phyloP scores from a whole-genome alignment of 2,888 invertebrate genomes.

The Cacoxenus indagator region DNA sequence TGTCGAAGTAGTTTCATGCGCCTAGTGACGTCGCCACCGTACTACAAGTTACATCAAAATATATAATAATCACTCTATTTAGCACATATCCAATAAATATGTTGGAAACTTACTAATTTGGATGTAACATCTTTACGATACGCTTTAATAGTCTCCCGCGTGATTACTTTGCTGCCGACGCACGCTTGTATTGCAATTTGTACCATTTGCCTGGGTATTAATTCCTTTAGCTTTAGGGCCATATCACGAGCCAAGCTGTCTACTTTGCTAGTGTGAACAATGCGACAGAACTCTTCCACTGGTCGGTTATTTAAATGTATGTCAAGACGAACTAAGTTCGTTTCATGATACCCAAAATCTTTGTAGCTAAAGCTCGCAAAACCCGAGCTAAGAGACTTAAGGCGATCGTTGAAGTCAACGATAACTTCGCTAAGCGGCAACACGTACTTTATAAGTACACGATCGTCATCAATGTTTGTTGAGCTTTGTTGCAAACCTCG shows the following conservation, averaged over 20 bases:
- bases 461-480: constrained; percentile 85
- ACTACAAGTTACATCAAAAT: constrained; percentile 72
- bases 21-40: constrained; percentile 93
- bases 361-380: constrained; percentile 97
- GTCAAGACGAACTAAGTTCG: constrained; percentile 84
- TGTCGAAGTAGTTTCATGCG: constrained; percentile 89
- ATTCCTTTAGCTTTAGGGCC: constrained; percentile 82
- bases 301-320: constrained; percentile 80
- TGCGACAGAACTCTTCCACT: constrained; percentile 87
- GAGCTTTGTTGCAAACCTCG: constrained; percentile 77
- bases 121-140: constrained; percentile 93
- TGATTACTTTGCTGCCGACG: constrained; percentile 82
- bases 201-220: constrained; percentile 90
- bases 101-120: constrained; percentile 84
- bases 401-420: constrained; percentile 92
- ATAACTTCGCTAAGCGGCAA: constrained; percentile 95
- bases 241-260: constrained; percentile 77
- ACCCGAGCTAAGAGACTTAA: constrained; percentile 92
- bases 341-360: constrained; percentile 84
- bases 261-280: constrained; percentile 82
- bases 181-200: constrained; percentile 90
- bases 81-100: not conserved
- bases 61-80: not conserved
- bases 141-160: constrained; percentile 88
- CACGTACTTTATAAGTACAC: constrained; percentile 85